Conservation (phyloP, 2,113 vertebrate species). For the Bolborhynchus lineola region DNA sequence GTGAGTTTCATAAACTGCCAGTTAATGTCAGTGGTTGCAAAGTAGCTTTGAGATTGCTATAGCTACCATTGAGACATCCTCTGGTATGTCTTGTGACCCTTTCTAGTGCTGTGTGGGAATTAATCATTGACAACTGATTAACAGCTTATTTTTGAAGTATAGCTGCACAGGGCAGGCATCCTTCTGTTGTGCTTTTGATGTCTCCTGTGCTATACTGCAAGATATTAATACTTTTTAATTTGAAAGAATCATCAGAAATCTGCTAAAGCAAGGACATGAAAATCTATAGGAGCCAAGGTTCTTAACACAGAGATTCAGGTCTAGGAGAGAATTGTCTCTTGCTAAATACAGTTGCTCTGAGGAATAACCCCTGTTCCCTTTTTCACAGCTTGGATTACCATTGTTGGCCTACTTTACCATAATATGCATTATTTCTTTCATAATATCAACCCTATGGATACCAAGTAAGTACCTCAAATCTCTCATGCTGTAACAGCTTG, state of each 20-base stretch:
- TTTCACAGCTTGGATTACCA: conserved; percentile 84
- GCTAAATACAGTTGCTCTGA: not conserved
- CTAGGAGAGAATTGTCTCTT: not conserved
- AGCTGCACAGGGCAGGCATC: not conserved
- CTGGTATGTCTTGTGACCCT: not conserved
- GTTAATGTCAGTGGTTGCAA: not conserved
- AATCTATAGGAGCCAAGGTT: not conserved
- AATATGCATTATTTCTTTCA: conserved; percentile 85
- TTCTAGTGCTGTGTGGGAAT: not conserved
- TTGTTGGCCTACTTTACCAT: conserved; percentile 92
- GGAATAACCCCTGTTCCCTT: not conserved
- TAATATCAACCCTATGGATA: conserved; percentile 81
- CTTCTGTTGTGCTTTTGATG: accelerated
- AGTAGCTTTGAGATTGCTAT: not conserved
- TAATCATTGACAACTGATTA: not conserved
- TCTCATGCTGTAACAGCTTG: not conserved
- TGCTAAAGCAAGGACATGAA: conserved; percentile 11
- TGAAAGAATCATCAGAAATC: not conserved
- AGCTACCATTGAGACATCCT: not conserved
- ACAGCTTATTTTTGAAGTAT: not conserved
- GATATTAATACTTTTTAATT: accelerated
- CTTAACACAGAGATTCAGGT: conserved; percentile 42
- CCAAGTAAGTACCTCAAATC: conserved; percentile 78
- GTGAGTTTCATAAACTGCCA: not conserved
- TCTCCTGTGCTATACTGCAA: not conserved